Evolutionary conservation across 1,140 invertebrate genomes (phyloP).

Genomic region (Dreissena polymorpha): DNA sequence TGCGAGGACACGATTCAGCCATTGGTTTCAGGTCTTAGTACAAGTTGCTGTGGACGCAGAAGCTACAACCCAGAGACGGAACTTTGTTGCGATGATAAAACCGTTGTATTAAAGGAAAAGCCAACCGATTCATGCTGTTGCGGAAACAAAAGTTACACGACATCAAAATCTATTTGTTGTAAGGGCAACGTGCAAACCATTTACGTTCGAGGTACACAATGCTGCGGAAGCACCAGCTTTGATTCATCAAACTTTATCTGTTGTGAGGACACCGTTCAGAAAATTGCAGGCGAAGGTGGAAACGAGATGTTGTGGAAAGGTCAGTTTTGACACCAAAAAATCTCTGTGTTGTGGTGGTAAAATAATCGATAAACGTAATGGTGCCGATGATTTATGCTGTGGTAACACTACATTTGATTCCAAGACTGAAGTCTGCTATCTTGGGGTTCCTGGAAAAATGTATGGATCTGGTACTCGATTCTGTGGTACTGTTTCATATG

Average conservation of each 20-base stretch:
- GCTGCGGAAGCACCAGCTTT: constrained; percentile 49
- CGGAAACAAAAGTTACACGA: constrained; percentile 45
- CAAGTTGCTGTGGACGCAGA: constrained; percentile 42
- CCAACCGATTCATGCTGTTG: constrained; percentile 50
- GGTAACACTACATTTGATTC: constrained; percentile 50
- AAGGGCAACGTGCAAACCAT: constrained; percentile 34
- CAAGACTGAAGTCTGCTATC: constrained; percentile 47
- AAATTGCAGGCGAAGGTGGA: constrained; percentile 26
- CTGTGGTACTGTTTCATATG: constrained; percentile 41
- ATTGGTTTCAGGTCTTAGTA: constrained; percentile 13
- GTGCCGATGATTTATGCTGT: constrained; percentile 33
- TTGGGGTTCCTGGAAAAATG: constrained; percentile 35
- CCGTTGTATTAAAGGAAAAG: constrained; percentile 35
- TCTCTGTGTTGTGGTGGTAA: constrained; percentile 36
- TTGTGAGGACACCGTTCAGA: constrained; percentile 43
- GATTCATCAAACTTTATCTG: constrained; percentile 48
- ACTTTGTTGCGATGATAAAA: constrained; percentile 46
- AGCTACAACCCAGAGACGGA: constrained; percentile 44
- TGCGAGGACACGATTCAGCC: constrained; percentile 49
- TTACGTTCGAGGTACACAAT: constrained; percentile 44
- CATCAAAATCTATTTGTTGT: constrained; percentile 43
- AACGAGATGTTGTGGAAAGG: constrained; percentile 42
- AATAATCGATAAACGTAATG: constrained; percentile 29
- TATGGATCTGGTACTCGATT: constrained; percentile 39
- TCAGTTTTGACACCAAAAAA: constrained; percentile 31